Conservation (phyloP, 2,888 invertebrate species). For the Campoletis raptor region DNA sequence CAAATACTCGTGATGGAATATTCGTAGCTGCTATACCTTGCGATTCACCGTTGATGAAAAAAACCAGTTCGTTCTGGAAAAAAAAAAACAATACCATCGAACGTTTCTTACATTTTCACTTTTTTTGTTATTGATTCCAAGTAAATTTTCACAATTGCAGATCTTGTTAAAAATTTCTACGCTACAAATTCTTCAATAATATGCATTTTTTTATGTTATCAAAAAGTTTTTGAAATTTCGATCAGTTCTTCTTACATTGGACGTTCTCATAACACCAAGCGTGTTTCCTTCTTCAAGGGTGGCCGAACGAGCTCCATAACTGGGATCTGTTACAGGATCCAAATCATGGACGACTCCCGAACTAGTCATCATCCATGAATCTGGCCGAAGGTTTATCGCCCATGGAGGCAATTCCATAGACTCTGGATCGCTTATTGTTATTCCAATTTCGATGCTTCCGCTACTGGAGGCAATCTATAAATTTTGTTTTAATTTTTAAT, state of each 20-base stretch:
- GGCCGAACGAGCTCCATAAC: slow-evolving; percentile 94
- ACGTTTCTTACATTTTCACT: slow-evolving; percentile 23
- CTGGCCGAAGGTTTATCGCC: slow-evolving; percentile 92
- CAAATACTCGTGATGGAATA: slow-evolving; percentile 91
- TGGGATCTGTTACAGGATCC: slow-evolving; percentile 90
- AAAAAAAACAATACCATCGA: neutral
- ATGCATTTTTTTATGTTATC: neutral
- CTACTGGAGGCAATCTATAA: slow-evolving; percentile 92
- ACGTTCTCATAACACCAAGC: slow-evolving; percentile 93
- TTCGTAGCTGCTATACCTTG: slow-evolving; percentile 94
- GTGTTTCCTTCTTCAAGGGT: slow-evolving; percentile 93
- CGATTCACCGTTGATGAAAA: slow-evolving; percentile 95
- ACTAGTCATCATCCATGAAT: slow-evolving; percentile 97
- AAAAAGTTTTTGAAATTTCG: neutral
- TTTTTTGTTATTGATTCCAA: neutral
- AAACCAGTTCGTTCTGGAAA: slow-evolving; percentile 90
- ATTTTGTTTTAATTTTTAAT: neutral
- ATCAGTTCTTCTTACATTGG: slow-evolving; percentile 86
- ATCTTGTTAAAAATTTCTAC: neutral
- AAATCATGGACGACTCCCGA: slow-evolving; percentile 95
- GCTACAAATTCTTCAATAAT: neutral
- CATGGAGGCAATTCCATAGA: slow-evolving; percentile 90
- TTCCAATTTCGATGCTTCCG: slow-evolving; percentile 91
- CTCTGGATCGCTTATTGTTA: slow-evolving; percentile 90
- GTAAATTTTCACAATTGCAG: neutral